phyloP scores from a whole-genome alignment of 2,797 vertebrate species.

The Heliangelus exortis region DNA sequence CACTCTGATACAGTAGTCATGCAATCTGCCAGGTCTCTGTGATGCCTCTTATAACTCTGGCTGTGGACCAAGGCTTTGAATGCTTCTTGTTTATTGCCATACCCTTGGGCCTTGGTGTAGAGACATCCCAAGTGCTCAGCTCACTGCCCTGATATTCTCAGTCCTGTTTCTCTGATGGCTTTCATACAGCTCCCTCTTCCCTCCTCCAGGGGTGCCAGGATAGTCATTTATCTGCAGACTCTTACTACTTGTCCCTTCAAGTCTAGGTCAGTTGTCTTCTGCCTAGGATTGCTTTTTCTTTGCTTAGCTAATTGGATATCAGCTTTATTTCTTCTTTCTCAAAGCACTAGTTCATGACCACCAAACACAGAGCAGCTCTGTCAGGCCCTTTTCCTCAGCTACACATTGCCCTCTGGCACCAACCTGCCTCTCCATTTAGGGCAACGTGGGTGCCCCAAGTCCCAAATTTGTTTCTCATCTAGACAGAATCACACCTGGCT shows the following conservation, averaged over 20 bases:
- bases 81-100: background rate
- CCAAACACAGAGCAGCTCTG: background rate
- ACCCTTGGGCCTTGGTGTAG: background rate
- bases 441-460: no score
- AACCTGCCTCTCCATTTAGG: rapidly evolving
- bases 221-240: background rate
- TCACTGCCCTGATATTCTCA: background rate
- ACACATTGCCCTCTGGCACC: rapidly evolving
- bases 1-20: background rate
- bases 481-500: background rate
- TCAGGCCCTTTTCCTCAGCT: background rate
- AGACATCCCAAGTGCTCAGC: background rate
- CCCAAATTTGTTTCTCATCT: background rate
- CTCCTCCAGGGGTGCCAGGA: background rate
- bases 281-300: background rate
- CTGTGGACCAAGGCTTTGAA: background rate
- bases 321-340: background rate
- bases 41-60: background rate
- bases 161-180: background rate
- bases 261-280: background rate
- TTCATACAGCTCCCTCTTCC: background rate
- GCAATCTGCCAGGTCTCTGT: background rate
- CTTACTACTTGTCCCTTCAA: background rate
- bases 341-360: background rate
- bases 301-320: background rate